Conservation (phyloP, 1,140 invertebrate species). For the Zaprionus ghesquierei region DNA sequence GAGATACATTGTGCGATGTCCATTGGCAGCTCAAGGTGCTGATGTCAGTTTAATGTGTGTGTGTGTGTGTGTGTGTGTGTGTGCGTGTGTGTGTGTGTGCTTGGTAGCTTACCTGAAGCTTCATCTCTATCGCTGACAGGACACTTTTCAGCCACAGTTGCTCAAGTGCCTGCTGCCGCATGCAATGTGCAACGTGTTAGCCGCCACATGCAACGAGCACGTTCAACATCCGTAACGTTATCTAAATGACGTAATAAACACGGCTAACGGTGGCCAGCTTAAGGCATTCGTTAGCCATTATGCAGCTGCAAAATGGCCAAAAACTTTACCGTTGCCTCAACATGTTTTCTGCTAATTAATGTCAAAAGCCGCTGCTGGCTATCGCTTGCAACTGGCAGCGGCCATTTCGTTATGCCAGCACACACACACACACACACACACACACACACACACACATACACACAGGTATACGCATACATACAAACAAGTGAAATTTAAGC, state of each 20-base stretch:
- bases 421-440: constrained; percentile 24
- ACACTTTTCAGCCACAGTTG: constrained; percentile 12
- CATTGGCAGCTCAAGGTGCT: constrained; percentile 27
- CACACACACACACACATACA: constrained; percentile 9
- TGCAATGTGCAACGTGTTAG: not conserved
- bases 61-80: not conserved
- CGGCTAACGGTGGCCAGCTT: constrained; percentile 21
- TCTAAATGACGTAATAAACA: constrained; percentile 62
- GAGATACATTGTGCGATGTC: constrained; percentile 1
- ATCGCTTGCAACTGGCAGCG: constrained; percentile 33
- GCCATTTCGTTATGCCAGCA: constrained; percentile 41
- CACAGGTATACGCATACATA: not conserved
- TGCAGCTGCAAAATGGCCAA: constrained; percentile 60
- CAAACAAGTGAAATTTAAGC: constrained; percentile 70
- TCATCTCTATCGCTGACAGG: constrained; percentile 18
- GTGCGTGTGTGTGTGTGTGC: not conserved
- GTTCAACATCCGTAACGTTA: constrained; percentile 6
- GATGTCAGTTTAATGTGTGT: not conserved
- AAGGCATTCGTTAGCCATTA: constrained; percentile 37
- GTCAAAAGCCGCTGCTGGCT: constrained; percentile 60
- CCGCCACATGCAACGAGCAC: not conserved
- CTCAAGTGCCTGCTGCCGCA: not conserved
- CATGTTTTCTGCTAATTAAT: constrained; percentile 76
- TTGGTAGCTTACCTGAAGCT: not conserved
- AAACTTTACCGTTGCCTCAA: constrained; percentile 53